Percentiles rank a stretch among this genome's conserved stretches.
These are phyloP conservation scores for Leptura quadrifasciata DNA, from an alignment of 2,888 invertebrate species.

Conservation along the genomic window DNA sequence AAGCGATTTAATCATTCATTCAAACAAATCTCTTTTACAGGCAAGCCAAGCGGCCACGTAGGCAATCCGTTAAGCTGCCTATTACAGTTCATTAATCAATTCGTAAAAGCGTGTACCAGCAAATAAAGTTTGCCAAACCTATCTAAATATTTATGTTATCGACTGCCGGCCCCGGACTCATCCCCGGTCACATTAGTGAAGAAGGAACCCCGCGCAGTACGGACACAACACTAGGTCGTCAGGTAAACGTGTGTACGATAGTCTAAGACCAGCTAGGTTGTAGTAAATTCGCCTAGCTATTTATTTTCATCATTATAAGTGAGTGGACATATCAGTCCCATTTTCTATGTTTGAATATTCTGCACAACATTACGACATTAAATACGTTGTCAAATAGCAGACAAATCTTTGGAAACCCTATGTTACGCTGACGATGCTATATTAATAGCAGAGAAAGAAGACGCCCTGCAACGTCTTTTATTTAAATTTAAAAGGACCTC, in stretches of 20 bases:
- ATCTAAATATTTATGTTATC: slow-evolving; percentile 48
- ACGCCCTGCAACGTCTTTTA: too few species aligned
- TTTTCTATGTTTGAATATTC: too few species aligned
- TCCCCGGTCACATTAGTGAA: slow-evolving; percentile 27
- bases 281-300: slow-evolving; percentile 22
- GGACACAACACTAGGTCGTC: slow-evolving; percentile 10
- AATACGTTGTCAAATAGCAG: too few species aligned
- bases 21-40: slow-evolving; percentile 11
- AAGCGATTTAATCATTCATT: slow-evolving; percentile 26
- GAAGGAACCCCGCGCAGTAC: not conserved
- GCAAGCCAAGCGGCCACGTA: slow-evolving; percentile 20
- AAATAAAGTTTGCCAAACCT: slow-evolving; percentile 35
- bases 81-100: slow-evolving; percentile 42
- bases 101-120: slow-evolving; percentile 20
- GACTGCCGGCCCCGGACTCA: slow-evolving; percentile 38
- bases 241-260: slow-evolving; percentile 15
- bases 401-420: too few species aligned
- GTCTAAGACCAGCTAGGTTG: not conserved
- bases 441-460: too few species aligned
- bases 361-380: too few species aligned
- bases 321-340: too few species aligned
- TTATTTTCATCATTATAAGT: too few species aligned
- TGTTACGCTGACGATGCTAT: too few species aligned
- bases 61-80: slow-evolving; percentile 29
- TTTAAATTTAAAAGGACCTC: too few species aligned